Evolutionary conservation across 2,888 invertebrate species (phyloP).

Genomic region (Pseudolycoriella hygida): DNA sequence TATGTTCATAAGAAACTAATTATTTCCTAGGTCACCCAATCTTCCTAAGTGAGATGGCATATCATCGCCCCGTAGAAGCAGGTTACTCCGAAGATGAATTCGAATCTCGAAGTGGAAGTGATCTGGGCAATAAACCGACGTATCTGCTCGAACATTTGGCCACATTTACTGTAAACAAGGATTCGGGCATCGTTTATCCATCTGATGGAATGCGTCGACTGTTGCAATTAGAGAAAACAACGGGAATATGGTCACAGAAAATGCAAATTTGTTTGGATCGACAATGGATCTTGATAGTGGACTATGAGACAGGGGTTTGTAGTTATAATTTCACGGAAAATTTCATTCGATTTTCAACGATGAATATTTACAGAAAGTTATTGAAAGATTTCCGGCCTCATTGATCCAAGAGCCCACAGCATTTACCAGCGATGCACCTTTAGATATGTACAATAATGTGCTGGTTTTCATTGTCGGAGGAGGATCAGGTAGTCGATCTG

Average conservation of each 20-base stretch:
- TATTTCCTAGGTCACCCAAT: neutral
- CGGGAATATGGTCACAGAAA: conserved; percentile 98
- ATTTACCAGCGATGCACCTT: conserved; percentile 88
- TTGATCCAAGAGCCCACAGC: conserved; percentile 92
- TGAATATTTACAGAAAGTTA: conserved; percentile 62
- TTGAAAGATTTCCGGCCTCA: conserved; percentile 89
- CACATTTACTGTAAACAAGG: conserved; percentile 88
- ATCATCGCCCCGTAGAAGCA: conserved; percentile 18
- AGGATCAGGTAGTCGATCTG: conserved; percentile 48
- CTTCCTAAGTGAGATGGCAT: conserved; percentile 16
- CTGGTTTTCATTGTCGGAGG: conserved; percentile 87
- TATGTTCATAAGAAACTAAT: no score
- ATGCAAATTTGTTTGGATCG: conserved; percentile 82
- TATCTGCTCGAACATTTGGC: conserved; percentile 95
- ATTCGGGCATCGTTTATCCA: conserved; percentile 76
- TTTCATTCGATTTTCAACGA: no score
- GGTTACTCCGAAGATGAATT: conserved; percentile 27
- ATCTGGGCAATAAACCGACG: conserved; percentile 39
- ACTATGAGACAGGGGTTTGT: conserved; percentile 78
- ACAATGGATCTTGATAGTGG: conserved; percentile 82
- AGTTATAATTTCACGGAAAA: neutral
- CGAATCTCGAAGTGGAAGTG: conserved; percentile 22
- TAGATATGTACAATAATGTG: conserved; percentile 97
- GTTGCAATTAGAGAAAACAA: conserved; percentile 79
- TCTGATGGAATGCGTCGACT: conserved; percentile 85